Conservation (phyloP, 2,888 invertebrate genomes). For the Tiphia femorata region DNA sequence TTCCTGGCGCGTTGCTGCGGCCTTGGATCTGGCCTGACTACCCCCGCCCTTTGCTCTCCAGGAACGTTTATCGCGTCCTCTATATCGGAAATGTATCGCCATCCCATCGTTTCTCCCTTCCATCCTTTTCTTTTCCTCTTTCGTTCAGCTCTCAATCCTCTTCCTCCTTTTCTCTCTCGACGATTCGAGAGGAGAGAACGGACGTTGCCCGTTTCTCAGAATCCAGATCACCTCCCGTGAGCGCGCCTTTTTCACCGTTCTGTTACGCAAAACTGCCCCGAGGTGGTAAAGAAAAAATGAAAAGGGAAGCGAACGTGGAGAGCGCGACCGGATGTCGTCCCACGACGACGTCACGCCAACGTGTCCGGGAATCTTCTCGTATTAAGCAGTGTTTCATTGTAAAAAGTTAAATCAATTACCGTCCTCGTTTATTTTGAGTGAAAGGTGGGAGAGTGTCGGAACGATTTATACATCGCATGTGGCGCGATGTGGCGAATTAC, state of each 20-base stretch:
- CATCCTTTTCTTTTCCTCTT: not conserved
- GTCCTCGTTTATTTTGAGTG: too few relatives aligned
- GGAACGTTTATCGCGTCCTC: constrained; percentile 18
- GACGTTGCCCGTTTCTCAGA: constrained; percentile 5
- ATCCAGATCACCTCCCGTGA: constrained; percentile 20
- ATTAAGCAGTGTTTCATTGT: too few relatives aligned
- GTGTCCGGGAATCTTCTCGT: not conserved
- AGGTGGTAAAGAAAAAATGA: constrained; percentile 6
- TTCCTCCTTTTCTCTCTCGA: not conserved
- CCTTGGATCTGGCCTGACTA: constrained; percentile 48
- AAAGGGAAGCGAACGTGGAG: too few relatives aligned
- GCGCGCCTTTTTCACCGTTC: constrained; percentile 16
- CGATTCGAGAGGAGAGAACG: not conserved
- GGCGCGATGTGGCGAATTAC: too few relatives aligned
- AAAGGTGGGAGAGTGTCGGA: too few relatives aligned
- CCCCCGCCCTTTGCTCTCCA: constrained; percentile 22
- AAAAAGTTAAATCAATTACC: too few relatives aligned
- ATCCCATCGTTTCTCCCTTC: constrained; percentile 3
- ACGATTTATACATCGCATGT: too few relatives aligned
- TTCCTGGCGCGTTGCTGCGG: too few relatives aligned
- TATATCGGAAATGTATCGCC: constrained; percentile 20
- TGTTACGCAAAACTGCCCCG: constrained; percentile 30
- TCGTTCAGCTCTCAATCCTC: not conserved
- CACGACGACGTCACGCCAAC: not conserved
- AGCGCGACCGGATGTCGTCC: not conserved